Evolutionary conservation across 1,140 invertebrate genomes (phyloP).

Genomic region (Leptinotarsa lineolata): DNA sequence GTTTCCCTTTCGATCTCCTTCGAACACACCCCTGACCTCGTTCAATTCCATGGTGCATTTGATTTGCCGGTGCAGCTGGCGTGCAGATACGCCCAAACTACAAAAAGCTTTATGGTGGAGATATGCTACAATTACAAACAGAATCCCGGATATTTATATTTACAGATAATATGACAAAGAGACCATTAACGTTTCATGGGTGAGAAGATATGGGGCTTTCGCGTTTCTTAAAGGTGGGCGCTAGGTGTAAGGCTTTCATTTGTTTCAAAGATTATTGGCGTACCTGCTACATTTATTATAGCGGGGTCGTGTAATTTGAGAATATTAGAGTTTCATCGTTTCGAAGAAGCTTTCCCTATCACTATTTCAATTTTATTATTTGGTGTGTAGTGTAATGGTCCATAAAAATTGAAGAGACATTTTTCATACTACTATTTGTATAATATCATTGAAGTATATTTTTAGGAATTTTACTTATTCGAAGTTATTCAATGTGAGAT

Average conservation of each 20-base stretch:
- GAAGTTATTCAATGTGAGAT: too few relatives aligned
- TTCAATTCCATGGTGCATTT: conserved; percentile 12
- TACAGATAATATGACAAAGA: conserved; percentile 27
- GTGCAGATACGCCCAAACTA: conserved; percentile 19
- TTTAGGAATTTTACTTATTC: too few relatives aligned
- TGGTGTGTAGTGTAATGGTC: too few relatives aligned
- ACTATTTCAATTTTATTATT: too few relatives aligned
- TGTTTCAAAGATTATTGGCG: conserved; percentile 6
- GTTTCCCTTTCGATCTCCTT: not conserved
- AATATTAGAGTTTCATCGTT: not conserved
- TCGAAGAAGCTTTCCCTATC: not conserved
- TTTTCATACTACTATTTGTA: too few relatives aligned
- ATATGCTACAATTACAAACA: conserved; percentile 24
- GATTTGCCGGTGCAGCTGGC: conserved; percentile 16
- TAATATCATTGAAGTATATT: too few relatives aligned
- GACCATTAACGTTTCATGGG: conserved; percentile 19
- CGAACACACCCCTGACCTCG: not conserved
- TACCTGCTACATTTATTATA: not conserved
- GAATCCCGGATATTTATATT: conserved; percentile 29
- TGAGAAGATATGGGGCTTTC: conserved; percentile 10
- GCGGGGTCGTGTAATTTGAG: not conserved
- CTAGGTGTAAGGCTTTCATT: not conserved
- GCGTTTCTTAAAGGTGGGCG: not conserved
- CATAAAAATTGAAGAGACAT: too few relatives aligned
- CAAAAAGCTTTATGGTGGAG: conserved; percentile 22